phyloP scores from a whole-genome alignment of 2,888 invertebrate species.

The Calliopum simillimum region DNA sequence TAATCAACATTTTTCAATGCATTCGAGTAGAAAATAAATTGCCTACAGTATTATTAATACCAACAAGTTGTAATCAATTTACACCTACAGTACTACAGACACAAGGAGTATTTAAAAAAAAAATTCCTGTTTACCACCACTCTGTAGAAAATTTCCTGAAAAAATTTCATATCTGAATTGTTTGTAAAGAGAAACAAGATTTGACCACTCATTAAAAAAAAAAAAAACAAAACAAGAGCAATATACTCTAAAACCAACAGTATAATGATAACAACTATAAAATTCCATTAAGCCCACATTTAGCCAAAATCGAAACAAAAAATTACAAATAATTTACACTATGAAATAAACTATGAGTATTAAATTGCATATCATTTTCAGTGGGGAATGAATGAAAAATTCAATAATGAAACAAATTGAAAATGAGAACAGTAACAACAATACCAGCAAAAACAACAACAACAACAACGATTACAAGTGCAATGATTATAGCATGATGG shows the following conservation, averaged over 20 bases:
- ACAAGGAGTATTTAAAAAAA: constrained; percentile 6
- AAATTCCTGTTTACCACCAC: constrained; percentile 21
- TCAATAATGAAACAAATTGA: constrained; percentile 2
- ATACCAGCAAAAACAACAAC: constrained; percentile 10
- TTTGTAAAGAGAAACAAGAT: constrained; percentile 4
- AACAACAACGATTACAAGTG: constrained; percentile 5
- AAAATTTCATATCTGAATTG: not conserved
- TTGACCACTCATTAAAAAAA: constrained; percentile 13
- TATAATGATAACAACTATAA: constrained; percentile 47
- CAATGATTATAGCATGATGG: constrained; percentile 2
- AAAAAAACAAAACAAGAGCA: constrained; percentile 23
- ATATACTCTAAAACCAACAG: constrained; percentile 44
- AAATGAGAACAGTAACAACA: constrained; percentile 11
- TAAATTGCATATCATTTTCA: constrained; percentile 28
- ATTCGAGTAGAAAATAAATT: constrained; percentile 28
- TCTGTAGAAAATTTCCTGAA: constrained; percentile 16
- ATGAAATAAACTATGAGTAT: constrained; percentile 32
- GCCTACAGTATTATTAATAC: constrained; percentile 22
- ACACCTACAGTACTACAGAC: constrained; percentile 26
- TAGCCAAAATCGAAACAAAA: constrained; percentile 21
- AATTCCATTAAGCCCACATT: constrained; percentile 47
- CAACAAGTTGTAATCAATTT: constrained; percentile 29
- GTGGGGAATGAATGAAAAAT: constrained; percentile 16
- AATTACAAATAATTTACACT: constrained; percentile 42
- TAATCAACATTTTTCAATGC: not conserved